These are phyloP conservation scores for Agrochola litura DNA, from an alignment of 2,888 invertebrate species.

Conservation along the genomic window DNA sequence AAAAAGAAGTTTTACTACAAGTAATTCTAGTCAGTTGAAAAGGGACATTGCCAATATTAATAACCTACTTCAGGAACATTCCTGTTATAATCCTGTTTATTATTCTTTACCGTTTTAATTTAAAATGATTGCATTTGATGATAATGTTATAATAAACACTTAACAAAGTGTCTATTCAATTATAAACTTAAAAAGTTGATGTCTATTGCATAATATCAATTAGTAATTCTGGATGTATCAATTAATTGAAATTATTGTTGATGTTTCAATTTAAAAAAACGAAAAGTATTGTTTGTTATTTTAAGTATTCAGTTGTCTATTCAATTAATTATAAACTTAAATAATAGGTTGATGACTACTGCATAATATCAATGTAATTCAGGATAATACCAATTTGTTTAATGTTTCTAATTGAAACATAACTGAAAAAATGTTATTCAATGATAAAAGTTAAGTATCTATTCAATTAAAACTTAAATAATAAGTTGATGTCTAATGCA, in stretches of 20 bases:
- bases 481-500: neutral
- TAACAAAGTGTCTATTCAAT: slow-evolving; percentile 1
- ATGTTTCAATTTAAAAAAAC: neutral
- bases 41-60: no score
- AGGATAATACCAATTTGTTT: neutral
- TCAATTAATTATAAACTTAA: no score
- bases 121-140: neutral
- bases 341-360: neutral
- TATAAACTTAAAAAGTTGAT: neutral
- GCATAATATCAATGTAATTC: slow-evolving; percentile 2
- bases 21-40: slow-evolving; percentile 31
- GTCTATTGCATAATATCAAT: neutral
- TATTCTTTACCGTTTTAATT: neutral
- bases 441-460: neutral
- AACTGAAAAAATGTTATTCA: neutral
- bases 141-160: no score
- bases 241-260: neutral
- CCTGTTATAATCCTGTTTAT: neutral
- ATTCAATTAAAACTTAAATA: slow-evolving; percentile 2
- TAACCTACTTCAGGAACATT: neutral
- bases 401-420: neutral
- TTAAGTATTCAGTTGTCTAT: neutral
- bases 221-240: neutral
- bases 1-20: slow-evolving; percentile 10
- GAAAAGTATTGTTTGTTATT: neutral